These are phyloP conservation scores for Tinamus major DNA, from an alignment of 2,797 vertebrate species.

Conservation along the genomic window DNA sequence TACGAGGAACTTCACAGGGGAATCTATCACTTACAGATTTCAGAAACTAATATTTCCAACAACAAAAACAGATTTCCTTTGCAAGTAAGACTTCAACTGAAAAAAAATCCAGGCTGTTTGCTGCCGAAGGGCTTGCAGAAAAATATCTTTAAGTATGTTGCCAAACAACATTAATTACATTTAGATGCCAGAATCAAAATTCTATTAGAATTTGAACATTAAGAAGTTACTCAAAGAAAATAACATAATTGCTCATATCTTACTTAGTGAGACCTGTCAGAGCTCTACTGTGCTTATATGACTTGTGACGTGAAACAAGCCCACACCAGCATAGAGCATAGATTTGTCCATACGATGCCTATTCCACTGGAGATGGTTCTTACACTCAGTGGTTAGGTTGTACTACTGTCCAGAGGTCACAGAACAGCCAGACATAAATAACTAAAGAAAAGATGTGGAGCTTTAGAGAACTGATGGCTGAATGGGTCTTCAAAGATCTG, in stretches of 20 bases:
- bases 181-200: not conserved
- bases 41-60: not conserved
- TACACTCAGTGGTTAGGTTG: not conserved
- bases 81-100: not conserved
- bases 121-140: not conserved
- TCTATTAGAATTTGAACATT: not conserved
- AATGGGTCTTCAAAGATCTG: not conserved
- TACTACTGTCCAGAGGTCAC: not conserved
- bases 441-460: not conserved
- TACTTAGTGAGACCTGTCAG: fast-evolving
- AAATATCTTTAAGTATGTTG: not conserved
- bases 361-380: not conserved
- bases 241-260: not conserved
- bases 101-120: not conserved
- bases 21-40: not conserved
- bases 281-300: fast-evolving
- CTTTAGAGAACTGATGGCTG: not conserved
- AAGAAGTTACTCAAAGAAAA: not conserved
- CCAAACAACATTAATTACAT: not conserved
- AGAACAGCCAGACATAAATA: not conserved
- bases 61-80: not conserved
- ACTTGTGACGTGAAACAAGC: not conserved
- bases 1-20: fast-evolving
- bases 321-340: not conserved
- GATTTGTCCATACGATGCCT: fast-evolving